Conservation (phyloP, 2,113 vertebrate genomes). For the Piprites chloris region DNA sequence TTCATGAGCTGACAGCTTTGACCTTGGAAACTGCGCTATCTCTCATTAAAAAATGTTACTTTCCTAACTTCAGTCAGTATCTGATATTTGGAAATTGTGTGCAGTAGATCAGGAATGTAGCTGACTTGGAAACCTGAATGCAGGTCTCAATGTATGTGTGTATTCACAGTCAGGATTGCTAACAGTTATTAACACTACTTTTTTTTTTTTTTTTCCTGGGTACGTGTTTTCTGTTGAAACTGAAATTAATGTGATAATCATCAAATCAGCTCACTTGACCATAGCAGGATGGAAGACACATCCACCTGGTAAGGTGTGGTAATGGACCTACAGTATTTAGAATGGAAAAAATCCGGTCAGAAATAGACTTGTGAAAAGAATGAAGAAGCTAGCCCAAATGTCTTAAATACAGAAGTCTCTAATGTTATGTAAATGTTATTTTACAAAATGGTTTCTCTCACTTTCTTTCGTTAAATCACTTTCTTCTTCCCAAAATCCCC, state of each 20-base stretch:
- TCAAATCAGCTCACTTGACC: background rate
- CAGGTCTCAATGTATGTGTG: background rate
- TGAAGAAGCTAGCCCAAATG: too few relatives aligned
- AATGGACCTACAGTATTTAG: too few relatives aligned
- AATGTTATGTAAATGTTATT: too few relatives aligned
- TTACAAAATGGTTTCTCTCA: too few relatives aligned
- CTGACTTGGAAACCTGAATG: background rate
- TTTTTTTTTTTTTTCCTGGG: background rate
- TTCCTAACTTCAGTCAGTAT: background rate
- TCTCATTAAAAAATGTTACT: background rate
- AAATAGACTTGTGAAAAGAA: too few relatives aligned
- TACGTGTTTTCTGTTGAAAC: background rate
- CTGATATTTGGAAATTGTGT: background rate
- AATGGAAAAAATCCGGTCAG: too few relatives aligned
- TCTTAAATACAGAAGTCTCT: too few relatives aligned
- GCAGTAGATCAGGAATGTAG: background rate
- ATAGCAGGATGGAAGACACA: rapidly evolving
- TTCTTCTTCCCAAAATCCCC: too few relatives aligned
- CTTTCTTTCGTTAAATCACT: too few relatives aligned
- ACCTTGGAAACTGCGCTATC: too few relatives aligned
- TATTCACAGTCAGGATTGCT: background rate
- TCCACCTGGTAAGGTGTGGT: background rate
- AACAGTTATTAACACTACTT: rapidly evolving
- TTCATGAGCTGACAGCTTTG: too few relatives aligned
- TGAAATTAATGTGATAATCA: background rate